Percentiles rank a stretch among this genome's conserved stretches.
phyloP scores from a whole-genome alignment of 2,797 vertebrate genomes.

The Halcyon leucocephala region DNA sequence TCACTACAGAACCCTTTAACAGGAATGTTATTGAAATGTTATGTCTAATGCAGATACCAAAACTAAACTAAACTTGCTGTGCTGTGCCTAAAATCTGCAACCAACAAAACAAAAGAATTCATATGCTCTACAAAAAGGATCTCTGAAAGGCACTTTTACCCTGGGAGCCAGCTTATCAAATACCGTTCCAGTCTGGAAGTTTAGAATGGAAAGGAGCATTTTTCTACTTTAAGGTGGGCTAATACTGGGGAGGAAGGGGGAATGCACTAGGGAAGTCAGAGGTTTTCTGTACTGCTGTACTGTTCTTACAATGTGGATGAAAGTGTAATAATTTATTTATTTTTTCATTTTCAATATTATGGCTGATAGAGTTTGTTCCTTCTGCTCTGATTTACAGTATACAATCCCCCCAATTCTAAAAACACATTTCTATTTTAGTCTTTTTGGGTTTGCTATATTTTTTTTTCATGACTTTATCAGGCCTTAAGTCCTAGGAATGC shows the following conservation, averaged over 20 bases:
- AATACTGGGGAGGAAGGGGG: rapidly evolving
- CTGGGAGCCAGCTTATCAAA: background rate
- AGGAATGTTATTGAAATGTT: background rate
- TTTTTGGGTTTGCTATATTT: background rate
- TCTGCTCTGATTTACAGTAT: background rate
- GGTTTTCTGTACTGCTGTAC: background rate
- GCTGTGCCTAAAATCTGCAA: background rate
- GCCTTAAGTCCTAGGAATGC: background rate
- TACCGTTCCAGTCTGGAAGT: background rate
- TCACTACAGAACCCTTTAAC: background rate
- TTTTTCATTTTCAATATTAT: background rate
- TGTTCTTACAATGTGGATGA: background rate
- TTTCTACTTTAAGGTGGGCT: background rate
- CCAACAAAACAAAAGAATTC: background rate
- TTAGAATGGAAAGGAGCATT: background rate
- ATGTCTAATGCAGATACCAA: background rate
- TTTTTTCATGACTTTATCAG: background rate
- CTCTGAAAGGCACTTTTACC: background rate
- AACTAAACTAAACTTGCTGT: background rate
- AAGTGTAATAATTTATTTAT: background rate
- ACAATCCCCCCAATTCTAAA: background rate
- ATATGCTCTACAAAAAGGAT: background rate
- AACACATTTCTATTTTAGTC: background rate
- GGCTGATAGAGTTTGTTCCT: background rate
- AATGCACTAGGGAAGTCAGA: background rate